Percentiles rank a stretch among this genome's conserved stretches.
These are phyloP conservation scores for Cyprinus carpio DNA, from an alignment of 2,113 vertebrate species.

Conservation along the genomic window DNA sequence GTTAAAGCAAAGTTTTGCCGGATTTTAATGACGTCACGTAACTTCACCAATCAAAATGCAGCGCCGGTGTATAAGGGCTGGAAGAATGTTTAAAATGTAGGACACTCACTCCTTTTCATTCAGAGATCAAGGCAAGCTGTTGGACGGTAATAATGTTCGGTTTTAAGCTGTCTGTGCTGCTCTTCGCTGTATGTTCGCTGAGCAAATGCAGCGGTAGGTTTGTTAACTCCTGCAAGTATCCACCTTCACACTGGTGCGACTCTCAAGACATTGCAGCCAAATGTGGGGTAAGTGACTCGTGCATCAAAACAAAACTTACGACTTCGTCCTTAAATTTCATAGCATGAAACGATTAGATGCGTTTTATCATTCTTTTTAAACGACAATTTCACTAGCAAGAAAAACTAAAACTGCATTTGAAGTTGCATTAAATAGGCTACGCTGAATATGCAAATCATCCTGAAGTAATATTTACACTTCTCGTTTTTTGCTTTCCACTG, in stretches of 20 bases:
- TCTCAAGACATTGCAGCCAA: slow-evolving; percentile 67
- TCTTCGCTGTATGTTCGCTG: slow-evolving; percentile 53
- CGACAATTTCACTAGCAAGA: background rate
- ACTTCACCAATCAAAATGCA: slow-evolving; percentile 63
- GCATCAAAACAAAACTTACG: background rate
- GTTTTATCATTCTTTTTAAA: background rate
- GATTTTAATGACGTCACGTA: slow-evolving; percentile 46
- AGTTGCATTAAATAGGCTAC: background rate
- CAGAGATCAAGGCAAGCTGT: background rate
- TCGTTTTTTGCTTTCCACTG: background rate
- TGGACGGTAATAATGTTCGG: background rate
- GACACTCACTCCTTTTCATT: background rate
- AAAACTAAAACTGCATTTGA: background rate
- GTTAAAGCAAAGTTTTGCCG: slow-evolving; percentile 2
- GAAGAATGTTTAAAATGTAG: background rate
- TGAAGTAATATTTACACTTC: background rate
- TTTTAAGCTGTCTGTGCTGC: slow-evolving; percentile 54
- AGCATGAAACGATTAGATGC: background rate
- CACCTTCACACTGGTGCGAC: slow-evolving; percentile 76
- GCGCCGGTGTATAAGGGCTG: background rate
- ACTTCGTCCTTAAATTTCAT: background rate
- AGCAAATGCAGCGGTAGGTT: background rate
- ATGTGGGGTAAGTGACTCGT: slow-evolving; percentile 76
- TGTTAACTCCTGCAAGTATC: slow-evolving; percentile 57
- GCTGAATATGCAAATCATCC: background rate